Evolutionary conservation across 2,888 invertebrate species (phyloP), one percentile per base, ranked within the genome.

Genomic region (Pocota personata): DNA sequence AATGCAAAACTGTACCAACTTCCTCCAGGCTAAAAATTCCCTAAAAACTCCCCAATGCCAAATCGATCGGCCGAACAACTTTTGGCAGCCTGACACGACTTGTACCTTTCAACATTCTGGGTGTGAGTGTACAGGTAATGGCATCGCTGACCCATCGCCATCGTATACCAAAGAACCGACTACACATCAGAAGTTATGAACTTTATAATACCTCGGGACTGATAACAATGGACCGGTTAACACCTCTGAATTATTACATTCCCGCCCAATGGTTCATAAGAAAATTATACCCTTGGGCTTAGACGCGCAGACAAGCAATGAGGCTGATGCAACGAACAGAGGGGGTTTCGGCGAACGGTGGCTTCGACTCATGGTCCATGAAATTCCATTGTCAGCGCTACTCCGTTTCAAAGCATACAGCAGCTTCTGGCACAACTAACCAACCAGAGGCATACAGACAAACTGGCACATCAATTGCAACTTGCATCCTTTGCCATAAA

Each of bases 201-300:
- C 75, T 76, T 80, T 76, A 75, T 80, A 64, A 71, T 64, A 48
- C 55, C 60, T 19, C 37, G 62, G 40, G 67, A 57, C 32, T 79
- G 75, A 80, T 80, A 80, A 71, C 80, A 75, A 79, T 71, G 75
- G 46, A 79, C 69, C 71, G 50, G 75, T 84, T 79, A 80, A 84
- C 75, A 84, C 84, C 80, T 84, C 69, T 80, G 69, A 84, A 64
- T 80, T 84, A 80, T 84, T 64, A 43, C 80, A 84, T 64, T 71
- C 75, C 46, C 55, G 69, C 67, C 79, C 79, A 84, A 79, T 84
- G 64, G 75, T 57, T 75, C 73, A 75, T 66, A 69, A 84, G 75
- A 75, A 84, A 75, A 84, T 79, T 76, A 80, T 75, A 55, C 75
- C 75, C 73, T 40, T 43, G 79, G 62, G 69, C 69, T 69, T 69